Conservation (phyloP, 2,888 invertebrate genomes). For the Netelia melanura region DNA sequence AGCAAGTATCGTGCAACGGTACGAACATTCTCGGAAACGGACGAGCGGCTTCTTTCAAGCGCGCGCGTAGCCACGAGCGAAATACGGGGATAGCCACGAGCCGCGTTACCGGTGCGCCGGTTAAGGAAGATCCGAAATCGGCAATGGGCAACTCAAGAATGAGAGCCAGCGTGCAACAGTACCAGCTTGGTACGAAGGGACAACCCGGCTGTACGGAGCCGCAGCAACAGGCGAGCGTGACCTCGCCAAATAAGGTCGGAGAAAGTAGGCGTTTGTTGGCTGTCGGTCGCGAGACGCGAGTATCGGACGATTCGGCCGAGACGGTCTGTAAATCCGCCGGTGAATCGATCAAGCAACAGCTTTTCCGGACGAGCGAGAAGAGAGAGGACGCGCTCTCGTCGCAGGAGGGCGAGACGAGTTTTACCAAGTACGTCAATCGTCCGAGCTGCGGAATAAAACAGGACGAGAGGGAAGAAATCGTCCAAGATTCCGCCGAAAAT, state of each 20-base stretch:
- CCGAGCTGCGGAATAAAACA: slow-evolving; percentile 31
- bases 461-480: slow-evolving; percentile 2
- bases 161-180: slow-evolving; percentile 69
- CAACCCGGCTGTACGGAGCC: slow-evolving; percentile 58
- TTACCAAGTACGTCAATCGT: slow-evolving; percentile 14
- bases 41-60: slow-evolving; percentile 75
- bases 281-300: slow-evolving; percentile 70
- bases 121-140: slow-evolving; percentile 62
- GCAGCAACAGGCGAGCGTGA: slow-evolving; percentile 71
- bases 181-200: slow-evolving; percentile 72
- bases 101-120: slow-evolving; percentile 37
- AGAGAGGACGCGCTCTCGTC: slow-evolving; percentile 1
- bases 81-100: slow-evolving; percentile 55
- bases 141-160: slow-evolving; percentile 71
- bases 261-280: slow-evolving; percentile 77
- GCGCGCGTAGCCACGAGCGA: slow-evolving; percentile 73
- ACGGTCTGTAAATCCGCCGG: slow-evolving; percentile 71
- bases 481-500: slow-evolving; percentile 9
- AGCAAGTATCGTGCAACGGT: slow-evolving; percentile 61
- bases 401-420: slow-evolving; percentile 27
- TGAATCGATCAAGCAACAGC: slow-evolving; percentile 52
- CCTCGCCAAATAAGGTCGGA: slow-evolving; percentile 79
- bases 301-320: slow-evolving; percentile 65
- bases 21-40: slow-evolving; percentile 69
- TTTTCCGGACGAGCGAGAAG: slow-evolving; percentile 30